These are phyloP conservation scores for Cebuella pygmaea DNA, from an alignment of 2,797 vertebrate genomes.

Conservation along the genomic window DNA sequence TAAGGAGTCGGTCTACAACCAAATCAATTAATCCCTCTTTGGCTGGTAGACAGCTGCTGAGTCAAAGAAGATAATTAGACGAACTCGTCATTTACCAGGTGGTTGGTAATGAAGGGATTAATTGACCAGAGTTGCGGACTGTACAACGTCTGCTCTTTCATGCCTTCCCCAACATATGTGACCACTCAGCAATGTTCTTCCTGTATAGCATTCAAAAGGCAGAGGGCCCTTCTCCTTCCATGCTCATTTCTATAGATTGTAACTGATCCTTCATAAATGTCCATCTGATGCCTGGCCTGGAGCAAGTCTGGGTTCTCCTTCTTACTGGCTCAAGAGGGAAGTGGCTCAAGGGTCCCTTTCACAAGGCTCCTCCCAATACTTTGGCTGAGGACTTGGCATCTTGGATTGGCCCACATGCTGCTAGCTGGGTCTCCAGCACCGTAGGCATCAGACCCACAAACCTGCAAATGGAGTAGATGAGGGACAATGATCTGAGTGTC, in stretches of 20 bases:
- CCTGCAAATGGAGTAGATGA: too few relatives aligned
- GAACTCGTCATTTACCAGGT: slow-evolving; percentile 70
- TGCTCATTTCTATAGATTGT: background rate
- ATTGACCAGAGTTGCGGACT: slow-evolving; percentile 35
- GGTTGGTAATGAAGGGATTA: slow-evolving; percentile 67
- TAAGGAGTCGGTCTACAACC: slow-evolving; percentile 69
- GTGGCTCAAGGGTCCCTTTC: background rate
- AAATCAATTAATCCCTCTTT: slow-evolving; percentile 82
- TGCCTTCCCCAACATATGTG: background rate
- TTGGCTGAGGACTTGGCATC: background rate
- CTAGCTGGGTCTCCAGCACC: background rate
- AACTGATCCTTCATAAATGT: background rate
- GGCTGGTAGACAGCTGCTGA: slow-evolving; percentile 80
- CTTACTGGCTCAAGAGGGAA: rapidly evolving
- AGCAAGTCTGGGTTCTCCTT: background rate
- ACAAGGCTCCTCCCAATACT: background rate
- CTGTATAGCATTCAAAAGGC: background rate
- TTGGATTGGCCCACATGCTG: background rate
- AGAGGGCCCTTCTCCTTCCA: background rate
- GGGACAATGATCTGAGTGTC: rapidly evolving
- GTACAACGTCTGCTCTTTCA: slow-evolving; percentile 28
- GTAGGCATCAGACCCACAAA: too few relatives aligned
- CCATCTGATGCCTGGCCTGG: background rate
- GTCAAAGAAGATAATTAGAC: slow-evolving; percentile 79
- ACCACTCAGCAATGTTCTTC: slow-evolving; percentile 15